phyloP scores from a whole-genome alignment of 1,140 invertebrate genomes.

The Oreohelix idahoensis region DNA sequence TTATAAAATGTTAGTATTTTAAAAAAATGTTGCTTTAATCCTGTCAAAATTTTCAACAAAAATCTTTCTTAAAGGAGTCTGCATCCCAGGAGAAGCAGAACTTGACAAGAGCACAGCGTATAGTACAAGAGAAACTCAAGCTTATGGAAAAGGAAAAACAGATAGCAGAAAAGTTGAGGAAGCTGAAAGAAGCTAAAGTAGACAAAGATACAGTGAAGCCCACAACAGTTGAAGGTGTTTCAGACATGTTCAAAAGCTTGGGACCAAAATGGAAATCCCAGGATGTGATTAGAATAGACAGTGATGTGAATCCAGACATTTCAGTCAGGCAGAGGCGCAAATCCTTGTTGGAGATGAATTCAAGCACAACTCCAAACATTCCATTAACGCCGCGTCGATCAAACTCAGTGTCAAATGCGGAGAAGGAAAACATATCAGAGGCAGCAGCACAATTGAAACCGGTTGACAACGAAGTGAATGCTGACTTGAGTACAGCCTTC shows the following conservation, averaged over 20 bases:
- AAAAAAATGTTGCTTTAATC: too few species aligned
- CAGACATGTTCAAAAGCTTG: constrained; percentile 6
- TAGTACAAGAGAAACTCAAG: constrained; percentile 31
- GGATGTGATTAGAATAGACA: constrained; percentile 23
- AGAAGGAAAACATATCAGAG: background rate
- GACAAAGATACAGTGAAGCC: background rate
- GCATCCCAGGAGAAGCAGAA: background rate
- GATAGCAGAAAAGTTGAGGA: constrained; percentile 21
- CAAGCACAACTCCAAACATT: constrained; percentile 58
- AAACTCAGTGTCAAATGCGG: constrained; percentile 4
- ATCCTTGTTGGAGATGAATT: constrained; percentile 57
- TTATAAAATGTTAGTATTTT: too few species aligned
- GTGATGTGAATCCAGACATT: background rate
- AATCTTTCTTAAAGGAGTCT: background rate
- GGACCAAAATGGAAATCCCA: constrained; percentile 38
- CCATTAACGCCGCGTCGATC: constrained; percentile 37
- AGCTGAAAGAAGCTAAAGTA: constrained; percentile 20
- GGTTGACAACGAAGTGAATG: background rate
- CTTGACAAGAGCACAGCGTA: constrained; percentile 17
- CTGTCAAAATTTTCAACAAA: too few species aligned
- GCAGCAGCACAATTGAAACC: background rate
- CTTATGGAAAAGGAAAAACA: constrained; percentile 37
- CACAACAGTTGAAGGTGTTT: background rate
- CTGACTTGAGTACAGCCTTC: constrained; percentile 30
- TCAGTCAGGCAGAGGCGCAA: constrained; percentile 42